These are phyloP conservation scores for Caenorhabditis brenneri DNA, from an alignment of 1,140 invertebrate genomes.

Conservation along the genomic window DNA sequence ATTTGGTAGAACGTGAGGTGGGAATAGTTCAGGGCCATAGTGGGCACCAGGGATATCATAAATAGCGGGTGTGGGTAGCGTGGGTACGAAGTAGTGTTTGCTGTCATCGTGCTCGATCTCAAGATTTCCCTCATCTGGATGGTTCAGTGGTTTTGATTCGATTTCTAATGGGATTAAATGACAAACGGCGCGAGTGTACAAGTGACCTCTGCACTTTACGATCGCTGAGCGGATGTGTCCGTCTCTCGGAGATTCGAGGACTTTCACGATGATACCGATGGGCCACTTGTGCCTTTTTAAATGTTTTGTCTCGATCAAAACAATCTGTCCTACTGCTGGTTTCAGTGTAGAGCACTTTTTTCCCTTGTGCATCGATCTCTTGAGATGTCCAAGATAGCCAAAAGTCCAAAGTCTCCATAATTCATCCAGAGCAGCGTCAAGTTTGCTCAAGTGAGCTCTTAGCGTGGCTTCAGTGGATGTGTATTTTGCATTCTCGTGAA, in stretches of 20 bases:
- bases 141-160: background rate
- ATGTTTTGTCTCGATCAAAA: background rate
- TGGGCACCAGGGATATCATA: background rate
- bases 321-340: background rate
- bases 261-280: background rate
- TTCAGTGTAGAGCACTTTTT: background rate
- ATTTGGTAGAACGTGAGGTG: background rate
- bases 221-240: background rate
- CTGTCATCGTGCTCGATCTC: background rate
- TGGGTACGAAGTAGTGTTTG: background rate
- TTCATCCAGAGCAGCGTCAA: background rate
- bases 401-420: background rate
- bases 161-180: background rate
- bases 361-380: background rate
- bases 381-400: background rate
- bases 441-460: background rate
- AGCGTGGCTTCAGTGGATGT: background rate
- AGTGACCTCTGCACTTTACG: background rate
- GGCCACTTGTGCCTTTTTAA: background rate
- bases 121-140: background rate
- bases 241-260: background rate
- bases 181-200: background rate
- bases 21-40: background rate
- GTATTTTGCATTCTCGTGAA: background rate
- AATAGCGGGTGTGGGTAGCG: background rate